Conservation (phyloP, 2,888 invertebrate species). For the Drosophila mimica region DNA sequence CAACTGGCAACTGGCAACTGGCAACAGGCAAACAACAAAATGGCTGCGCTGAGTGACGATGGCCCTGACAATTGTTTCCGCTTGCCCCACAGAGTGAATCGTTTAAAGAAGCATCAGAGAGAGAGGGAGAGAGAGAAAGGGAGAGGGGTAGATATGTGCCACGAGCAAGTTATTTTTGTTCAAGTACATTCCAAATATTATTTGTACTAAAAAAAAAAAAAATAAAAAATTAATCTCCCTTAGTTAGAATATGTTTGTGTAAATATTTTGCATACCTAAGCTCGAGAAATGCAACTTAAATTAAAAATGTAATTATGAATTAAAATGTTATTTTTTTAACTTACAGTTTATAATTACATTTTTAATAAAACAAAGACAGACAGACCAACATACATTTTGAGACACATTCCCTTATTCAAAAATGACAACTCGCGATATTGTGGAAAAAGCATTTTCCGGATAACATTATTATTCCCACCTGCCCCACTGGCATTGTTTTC, state of each 20-base stretch:
- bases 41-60: slow-evolving; percentile 59
- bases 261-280: background rate
- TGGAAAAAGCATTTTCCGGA: slow-evolving; percentile 2
- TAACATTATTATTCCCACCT: background rate
- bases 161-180: background rate
- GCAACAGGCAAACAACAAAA: slow-evolving; percentile 39
- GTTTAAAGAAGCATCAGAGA: background rate
- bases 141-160: background rate
- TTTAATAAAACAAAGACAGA: background rate
- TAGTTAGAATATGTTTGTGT: background rate
- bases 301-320: background rate
- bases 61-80: slow-evolving; percentile 74
- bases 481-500: slow-evolving; percentile 44
- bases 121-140: background rate
- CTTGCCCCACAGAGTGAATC: slow-evolving; percentile 26
- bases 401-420: background rate
- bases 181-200: slow-evolving; percentile 17
- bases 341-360: no score
- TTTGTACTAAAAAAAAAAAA: background rate
- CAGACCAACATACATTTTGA: background rate
- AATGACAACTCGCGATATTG: background rate
- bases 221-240: background rate
- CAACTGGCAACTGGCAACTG: slow-evolving; percentile 21
- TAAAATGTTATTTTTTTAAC: background rate
- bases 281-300: background rate